These are phyloP conservation scores for Dryocosmus kuriphilus DNA, from an alignment of 2,888 invertebrate species.

Conservation along the genomic window DNA sequence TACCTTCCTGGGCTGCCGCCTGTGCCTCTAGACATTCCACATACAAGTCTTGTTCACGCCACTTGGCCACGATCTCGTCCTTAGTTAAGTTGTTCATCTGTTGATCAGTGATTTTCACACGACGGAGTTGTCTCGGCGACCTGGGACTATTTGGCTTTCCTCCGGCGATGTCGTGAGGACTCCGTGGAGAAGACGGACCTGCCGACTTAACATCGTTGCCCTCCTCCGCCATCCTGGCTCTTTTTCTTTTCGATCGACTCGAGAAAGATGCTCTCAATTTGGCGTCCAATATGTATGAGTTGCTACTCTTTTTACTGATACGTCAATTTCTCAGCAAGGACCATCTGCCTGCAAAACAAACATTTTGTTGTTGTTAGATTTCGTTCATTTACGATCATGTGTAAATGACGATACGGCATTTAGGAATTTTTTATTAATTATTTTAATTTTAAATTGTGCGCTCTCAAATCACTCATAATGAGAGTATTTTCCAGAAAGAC, in stretches of 20 bases:
- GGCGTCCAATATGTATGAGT: background rate
- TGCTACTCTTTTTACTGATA: background rate
- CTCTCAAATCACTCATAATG: too few species aligned
- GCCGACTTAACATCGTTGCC: conserved; percentile 68
- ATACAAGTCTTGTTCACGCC: conserved; percentile 88
- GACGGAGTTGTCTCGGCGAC: conserved; percentile 78
- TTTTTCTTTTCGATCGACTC: background rate
- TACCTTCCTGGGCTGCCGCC: conserved; percentile 89
- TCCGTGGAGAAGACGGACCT: conserved; percentile 71
- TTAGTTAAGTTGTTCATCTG: conserved; percentile 83
- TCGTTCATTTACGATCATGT: too few species aligned
- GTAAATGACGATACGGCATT: too few species aligned
- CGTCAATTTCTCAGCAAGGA: conserved; percentile 8
- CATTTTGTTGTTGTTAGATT: too few species aligned
- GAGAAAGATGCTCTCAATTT: conserved; percentile 1
- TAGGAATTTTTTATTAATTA: too few species aligned
- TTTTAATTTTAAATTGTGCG: too few species aligned
- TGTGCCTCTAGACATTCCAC: conserved; percentile 87
- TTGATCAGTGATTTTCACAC: conserved; percentile 82
- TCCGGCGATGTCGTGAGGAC: conserved; percentile 63
- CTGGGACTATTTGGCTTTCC: conserved; percentile 79
- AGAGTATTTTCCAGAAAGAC: too few species aligned
- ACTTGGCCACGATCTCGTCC: conserved; percentile 84
- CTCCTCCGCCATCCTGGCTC: conserved; percentile 71
- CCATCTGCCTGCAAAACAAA: conserved; percentile 18